A percentile compares a stretch with the other conserved stretches of the same genome.
These are phyloP conservation scores for Lanius ludovicianus DNA, from an alignment of 2,113 vertebrate genomes.

Conservation along the genomic window DNA sequence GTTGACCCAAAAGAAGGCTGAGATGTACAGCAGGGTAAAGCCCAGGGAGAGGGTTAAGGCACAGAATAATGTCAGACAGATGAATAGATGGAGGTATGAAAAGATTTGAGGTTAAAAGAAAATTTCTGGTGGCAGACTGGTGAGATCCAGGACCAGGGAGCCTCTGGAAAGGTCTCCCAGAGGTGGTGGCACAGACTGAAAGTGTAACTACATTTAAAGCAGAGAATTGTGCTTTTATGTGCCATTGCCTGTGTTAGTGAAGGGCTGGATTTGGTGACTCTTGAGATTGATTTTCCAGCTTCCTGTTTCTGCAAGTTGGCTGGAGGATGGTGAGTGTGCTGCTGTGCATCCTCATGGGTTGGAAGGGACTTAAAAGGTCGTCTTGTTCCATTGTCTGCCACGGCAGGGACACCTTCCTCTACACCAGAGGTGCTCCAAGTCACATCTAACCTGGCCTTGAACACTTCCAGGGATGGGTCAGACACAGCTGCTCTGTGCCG, in stretches of 20 bases:
- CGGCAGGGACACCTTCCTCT: not conserved
- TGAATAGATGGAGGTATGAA: not conserved
- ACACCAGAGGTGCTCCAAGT: accelerated
- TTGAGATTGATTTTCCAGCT: not conserved
- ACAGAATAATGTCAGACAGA: accelerated
- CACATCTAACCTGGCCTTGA: accelerated
- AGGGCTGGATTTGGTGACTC: not conserved
- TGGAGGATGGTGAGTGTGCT: not conserved
- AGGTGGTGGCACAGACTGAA: not conserved
- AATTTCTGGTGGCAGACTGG: not conserved
- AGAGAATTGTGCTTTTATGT: not conserved
- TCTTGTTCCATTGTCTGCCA: accelerated
- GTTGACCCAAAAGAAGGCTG: not conserved
- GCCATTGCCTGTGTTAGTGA: not conserved
- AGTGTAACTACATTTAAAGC: not conserved
- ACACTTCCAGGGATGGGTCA: not conserved
- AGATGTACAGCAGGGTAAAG: not conserved
- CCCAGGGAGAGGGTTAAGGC: not conserved
- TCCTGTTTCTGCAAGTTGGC: not conserved
- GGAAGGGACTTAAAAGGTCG: not conserved
- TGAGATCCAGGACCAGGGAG: not conserved
- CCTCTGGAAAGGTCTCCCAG: not conserved
- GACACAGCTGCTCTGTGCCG: not conserved
- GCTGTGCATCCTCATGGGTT: not conserved
- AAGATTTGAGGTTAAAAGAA: not conserved